These are phyloP conservation scores for Perccottus glenii DNA, from an alignment of 2,113 vertebrate genomes.

Conservation along the genomic window DNA sequence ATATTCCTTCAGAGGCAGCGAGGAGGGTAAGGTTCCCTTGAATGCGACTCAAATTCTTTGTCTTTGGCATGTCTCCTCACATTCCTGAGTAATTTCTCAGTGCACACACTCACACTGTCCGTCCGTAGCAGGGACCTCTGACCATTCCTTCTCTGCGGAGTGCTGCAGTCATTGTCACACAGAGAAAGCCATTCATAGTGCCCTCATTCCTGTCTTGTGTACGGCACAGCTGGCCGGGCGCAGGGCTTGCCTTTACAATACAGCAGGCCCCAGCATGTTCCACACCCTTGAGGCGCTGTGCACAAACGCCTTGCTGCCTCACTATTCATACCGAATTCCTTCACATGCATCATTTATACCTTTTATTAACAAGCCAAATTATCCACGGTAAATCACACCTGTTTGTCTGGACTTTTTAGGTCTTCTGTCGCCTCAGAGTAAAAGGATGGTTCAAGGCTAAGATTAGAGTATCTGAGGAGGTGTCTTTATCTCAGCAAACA, in stretches of 20 bases:
- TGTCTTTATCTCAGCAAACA: conserved; percentile 81
- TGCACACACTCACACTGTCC: conserved; percentile 39
- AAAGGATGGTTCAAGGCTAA: conserved; percentile 63
- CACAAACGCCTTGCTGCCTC: conserved; percentile 43
- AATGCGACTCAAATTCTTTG: conserved; percentile 71
- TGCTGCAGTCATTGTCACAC: conserved; percentile 72
- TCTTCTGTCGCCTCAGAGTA: conserved; percentile 28
- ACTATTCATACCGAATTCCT: conserved; percentile 53
- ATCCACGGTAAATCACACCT: conserved; percentile 15
- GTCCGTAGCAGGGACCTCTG: conserved; percentile 62
- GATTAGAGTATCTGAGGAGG: conserved; percentile 78
- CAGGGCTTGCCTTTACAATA: conserved; percentile 52
- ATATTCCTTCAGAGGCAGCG: conserved; percentile 60
- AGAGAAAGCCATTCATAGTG: conserved; percentile 75
- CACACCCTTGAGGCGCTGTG: conserved; percentile 47
- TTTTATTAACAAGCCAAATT: conserved; percentile 33
- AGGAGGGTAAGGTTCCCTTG: conserved; percentile 61
- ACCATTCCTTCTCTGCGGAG: conserved; percentile 58
- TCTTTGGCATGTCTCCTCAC: conserved; percentile 74
- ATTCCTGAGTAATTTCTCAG: conserved; percentile 78
- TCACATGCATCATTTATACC: conserved; percentile 27
- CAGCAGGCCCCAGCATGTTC: conserved; percentile 70
- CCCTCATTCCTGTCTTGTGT: conserved; percentile 71
- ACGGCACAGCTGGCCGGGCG: conserved; percentile 59
- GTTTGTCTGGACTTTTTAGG: conserved; percentile 8